A percentile compares a stretch with the other conserved stretches of the same genome.
These are phyloP conservation scores for Solea solea DNA, from an alignment of 2,113 vertebrate species.

Conservation along the genomic window DNA sequence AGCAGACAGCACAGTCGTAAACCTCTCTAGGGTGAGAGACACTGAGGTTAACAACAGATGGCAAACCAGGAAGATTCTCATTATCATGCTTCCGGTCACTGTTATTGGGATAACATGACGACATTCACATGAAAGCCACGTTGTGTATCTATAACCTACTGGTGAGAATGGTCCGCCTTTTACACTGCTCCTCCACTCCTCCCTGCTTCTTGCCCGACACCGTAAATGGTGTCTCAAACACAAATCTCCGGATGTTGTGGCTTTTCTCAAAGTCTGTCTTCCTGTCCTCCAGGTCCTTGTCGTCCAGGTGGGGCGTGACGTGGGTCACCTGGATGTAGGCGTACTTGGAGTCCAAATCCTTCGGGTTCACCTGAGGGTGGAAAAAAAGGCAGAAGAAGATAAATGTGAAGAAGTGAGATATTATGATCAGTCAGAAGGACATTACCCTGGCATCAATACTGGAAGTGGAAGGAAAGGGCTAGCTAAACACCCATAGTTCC, in stretches of 20 bases:
- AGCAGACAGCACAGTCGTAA: conserved; percentile 26
- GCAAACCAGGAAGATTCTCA: not conserved
- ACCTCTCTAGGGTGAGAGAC: conserved; percentile 1
- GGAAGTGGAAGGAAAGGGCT: too few species aligned
- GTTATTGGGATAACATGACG: not conserved
- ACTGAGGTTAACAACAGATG: not conserved
- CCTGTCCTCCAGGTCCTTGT: conserved; percentile 94
- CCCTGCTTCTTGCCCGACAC: conserved; percentile 93
- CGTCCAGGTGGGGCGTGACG: conserved; percentile 91
- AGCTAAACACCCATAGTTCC: too few species aligned
- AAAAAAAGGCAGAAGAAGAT: too few species aligned
- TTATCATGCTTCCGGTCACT: not conserved
- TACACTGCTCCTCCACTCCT: conserved; percentile 95
- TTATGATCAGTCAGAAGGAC: too few species aligned
- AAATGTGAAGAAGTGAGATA: not conserved
- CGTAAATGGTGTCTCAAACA: conserved; percentile 97
- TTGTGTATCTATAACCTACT: conserved; percentile 75
- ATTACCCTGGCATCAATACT: too few species aligned
- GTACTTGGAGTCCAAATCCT: conserved; percentile 95
- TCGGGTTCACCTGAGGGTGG: conserved; percentile 89
- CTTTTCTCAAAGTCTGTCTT: conserved; percentile 95
- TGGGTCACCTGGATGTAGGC: conserved; percentile 99
- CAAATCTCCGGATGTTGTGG: conserved; percentile 96
- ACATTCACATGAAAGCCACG: too few species aligned
- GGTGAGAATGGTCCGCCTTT: conserved; percentile 91